Evolutionary conservation across 2,888 invertebrate genomes (phyloP), one percentile per base, ranked within the genome.

Genomic region (Galeopsomyia nigrocyanea): DNA sequence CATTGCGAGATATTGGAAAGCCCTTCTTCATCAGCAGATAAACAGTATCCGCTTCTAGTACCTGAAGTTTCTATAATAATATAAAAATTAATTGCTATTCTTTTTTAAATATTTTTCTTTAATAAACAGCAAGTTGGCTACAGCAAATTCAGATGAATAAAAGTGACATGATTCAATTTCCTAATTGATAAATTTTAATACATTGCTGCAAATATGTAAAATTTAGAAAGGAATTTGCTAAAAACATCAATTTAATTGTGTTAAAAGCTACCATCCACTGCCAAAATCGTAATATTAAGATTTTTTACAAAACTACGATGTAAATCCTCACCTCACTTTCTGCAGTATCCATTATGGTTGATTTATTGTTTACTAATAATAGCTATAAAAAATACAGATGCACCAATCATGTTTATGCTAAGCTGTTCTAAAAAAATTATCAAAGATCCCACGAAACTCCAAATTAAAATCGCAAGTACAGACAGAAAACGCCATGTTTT

Each of bases 1-100:
- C 89, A 82, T 93, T 92, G 77, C 94, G 88, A 6, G 94, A 94
- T 72, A 94, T 90, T 26, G 93, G 89, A 81, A 92, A 91, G 78
- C 90, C 90, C 81, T 91, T 90, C 80, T 91, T 92, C 90, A 93
- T 90, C 73, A 93, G 83, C 63, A 93, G 86, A 82, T 90, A 93
- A 31, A 93, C 89, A 71, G 89, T 89, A 70, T 90, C 90, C 46
- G 92, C 92, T 81, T 91, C 90, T 76, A 91, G 82, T 71, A 89
- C 82, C 17, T 80, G 79, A 75, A 78, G 81, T 50, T 81, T 83
- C 87, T 87, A 68, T 56, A 75, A 79, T 72, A 74, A 63, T 53
- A 71, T 64, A 63, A 10, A 66, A 56, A 61, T 49, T n/a, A 22
- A 16, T 31, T 53, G 57, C 26, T 26, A 26, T 26, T 26, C 5